phyloP scores from a whole-genome alignment of 2,888 invertebrate genomes.

The Sipha maydis region DNA sequence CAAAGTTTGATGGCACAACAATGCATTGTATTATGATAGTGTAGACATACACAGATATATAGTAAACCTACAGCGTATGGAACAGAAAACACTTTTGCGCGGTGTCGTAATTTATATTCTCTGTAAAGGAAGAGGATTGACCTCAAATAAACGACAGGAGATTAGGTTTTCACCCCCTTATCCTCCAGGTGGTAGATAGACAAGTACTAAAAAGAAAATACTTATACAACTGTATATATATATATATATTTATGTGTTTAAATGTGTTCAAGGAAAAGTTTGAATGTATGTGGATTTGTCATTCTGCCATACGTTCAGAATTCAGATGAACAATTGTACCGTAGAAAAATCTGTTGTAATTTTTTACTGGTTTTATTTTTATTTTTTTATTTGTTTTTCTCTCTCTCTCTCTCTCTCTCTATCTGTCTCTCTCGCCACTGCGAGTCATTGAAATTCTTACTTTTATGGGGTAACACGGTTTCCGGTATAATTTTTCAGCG shows the following conservation, averaged over 20 bases:
- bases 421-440: neutral
- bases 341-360: conserved; percentile 53
- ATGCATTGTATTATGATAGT: neutral
- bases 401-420: no score
- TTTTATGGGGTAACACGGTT: conserved; percentile 16
- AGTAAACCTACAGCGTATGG: neutral
- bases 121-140: conserved; percentile 32
- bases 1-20: no score
- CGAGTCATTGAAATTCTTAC: conserved; percentile 48
- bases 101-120: conserved; percentile 27
- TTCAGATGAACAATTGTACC: conserved; percentile 20
- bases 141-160: conserved; percentile 44
- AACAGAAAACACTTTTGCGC: conserved; percentile 1
- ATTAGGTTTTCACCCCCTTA: conserved; percentile 13
- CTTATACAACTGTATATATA: neutral
- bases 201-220: conserved; percentile 1
- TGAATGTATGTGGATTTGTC: conserved; percentile 59
- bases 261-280: conserved; percentile 17
- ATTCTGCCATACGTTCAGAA: conserved; percentile 24
- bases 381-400: neutral
- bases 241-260: neutral
- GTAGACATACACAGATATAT: neutral
- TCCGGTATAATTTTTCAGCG: conserved; percentile 34
- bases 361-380: conserved; percentile 37
- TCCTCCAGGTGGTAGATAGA: neutral